phyloP scores from a whole-genome alignment of 2,797 vertebrate genomes.

The Lagodon rhomboides region DNA sequence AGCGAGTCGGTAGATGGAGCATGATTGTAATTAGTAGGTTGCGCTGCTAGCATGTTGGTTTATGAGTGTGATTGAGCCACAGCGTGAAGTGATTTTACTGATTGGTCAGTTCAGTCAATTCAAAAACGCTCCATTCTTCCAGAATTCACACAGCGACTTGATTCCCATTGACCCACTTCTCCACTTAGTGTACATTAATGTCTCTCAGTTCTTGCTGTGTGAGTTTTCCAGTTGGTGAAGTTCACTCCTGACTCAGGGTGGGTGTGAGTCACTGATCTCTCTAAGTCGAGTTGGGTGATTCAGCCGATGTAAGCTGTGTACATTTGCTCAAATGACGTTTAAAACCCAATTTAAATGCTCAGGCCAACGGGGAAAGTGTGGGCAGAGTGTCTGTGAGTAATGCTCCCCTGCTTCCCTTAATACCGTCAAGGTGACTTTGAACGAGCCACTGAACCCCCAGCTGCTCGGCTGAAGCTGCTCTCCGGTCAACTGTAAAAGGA shows the following conservation, averaged over 20 bases:
- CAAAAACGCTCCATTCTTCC: background rate
- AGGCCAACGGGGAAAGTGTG: constrained; percentile 30
- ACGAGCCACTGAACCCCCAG: constrained; percentile 25
- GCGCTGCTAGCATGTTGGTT: background rate
- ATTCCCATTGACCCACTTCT: background rate
- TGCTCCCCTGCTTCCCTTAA: constrained; percentile 36
- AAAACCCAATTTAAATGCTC: constrained; percentile 53
- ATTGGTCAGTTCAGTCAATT: background rate
- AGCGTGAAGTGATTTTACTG: background rate
- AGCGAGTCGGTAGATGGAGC: background rate
- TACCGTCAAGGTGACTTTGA: constrained; percentile 69
- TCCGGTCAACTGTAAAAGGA: constrained; percentile 25
- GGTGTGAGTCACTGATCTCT: constrained; percentile 46
- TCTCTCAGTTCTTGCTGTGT: background rate
- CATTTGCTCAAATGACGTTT: constrained; percentile 52
- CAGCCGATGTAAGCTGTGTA: constrained; percentile 42
- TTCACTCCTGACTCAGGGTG: constrained; percentile 28
- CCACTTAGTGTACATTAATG: background rate
- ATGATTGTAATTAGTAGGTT: constrained; percentile 7
- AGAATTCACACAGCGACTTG: background rate
- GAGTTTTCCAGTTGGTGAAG: constrained; percentile 6
- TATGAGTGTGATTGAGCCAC: background rate
- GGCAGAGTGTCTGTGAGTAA: constrained; percentile 54
- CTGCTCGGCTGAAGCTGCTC: constrained; percentile 40
- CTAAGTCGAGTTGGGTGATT: constrained; percentile 31